Percentiles rank a stretch among this genome's conserved stretches.
Conservation (phyloP, 2,888 invertebrate genomes). For the Ormyrus labotus region DNA sequence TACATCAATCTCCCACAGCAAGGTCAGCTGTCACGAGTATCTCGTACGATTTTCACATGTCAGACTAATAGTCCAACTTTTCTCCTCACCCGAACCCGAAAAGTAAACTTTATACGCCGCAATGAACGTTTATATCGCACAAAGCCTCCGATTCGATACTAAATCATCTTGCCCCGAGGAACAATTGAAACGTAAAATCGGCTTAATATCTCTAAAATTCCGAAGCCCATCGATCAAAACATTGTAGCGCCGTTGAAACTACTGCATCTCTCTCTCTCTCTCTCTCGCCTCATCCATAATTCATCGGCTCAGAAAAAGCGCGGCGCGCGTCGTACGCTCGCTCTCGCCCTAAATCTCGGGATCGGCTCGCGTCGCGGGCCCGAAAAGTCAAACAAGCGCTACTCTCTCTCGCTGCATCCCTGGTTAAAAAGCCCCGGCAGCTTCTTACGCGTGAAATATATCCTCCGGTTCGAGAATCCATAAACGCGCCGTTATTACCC, state of each 20-base stretch:
- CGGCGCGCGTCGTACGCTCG: not conserved
- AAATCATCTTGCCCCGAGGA: not conserved
- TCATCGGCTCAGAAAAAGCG: constrained; percentile 18
- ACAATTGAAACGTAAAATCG: constrained; percentile 17
- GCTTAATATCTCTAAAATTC: constrained; percentile 4
- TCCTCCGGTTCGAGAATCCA: too few relatives aligned
- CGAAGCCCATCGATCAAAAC: constrained; percentile 34
- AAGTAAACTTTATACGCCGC: too few relatives aligned
- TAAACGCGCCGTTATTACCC: too few relatives aligned
- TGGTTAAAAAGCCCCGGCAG: too few relatives aligned
- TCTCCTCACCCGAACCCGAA: not conserved
- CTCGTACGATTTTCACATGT: not conserved
- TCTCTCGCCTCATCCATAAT: constrained; percentile 29
- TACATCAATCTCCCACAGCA: not conserved
- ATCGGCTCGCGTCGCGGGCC: not conserved
- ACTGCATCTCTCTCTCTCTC: not conserved
- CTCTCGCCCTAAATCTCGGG: constrained; percentile 11
- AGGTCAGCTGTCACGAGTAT: constrained; percentile 3
- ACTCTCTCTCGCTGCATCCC: too few relatives aligned
- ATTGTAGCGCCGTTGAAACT: constrained; percentile 18
- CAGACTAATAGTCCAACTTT: not conserved
- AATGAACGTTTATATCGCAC: too few relatives aligned
- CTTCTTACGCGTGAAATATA: too few relatives aligned
- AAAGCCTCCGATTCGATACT: not conserved
- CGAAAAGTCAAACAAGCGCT: not conserved